Evolutionary conservation across 2,888 invertebrate species (phyloP), one percentile per base, ranked within the genome.

Genomic region (Limulus polyphemus): DNA sequence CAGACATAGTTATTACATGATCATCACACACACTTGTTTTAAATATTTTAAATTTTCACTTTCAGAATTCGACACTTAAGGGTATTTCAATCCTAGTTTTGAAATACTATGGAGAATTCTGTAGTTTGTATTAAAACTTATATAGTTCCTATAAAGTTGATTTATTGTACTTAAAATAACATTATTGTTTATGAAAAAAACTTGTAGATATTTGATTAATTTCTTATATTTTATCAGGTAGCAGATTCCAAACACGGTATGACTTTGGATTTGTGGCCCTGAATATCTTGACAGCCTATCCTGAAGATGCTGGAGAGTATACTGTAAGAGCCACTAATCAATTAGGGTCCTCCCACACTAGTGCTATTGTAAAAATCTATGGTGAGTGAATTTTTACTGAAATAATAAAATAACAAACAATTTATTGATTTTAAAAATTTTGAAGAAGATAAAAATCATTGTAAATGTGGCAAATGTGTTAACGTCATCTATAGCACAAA

Each of bases 261-360:
- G 98, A 99, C 75, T 98, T 98, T 76, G 98, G 98, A 16, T 95
- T 91, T 75, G 93, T 98, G 60, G 93, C 97, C 50, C 79, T 99
- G 70, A 98, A 98, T 73, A 93, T 99, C 64, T 84, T 94, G 67
- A 90, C 94, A 74, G 87, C 91, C 17, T 92, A 90, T 61, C 87
- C 91, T n/a, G 82, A 88, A 63, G 99, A 99, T 78, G 87, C 91
- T 50, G 95, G 95, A 59, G 92, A 92, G 79, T 99, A 98, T 74
- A 97, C 92, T 1, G 90, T 87, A 55, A 81, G 90, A 67, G 97
- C 97, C 47, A 88, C 90, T 1, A 98, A 98, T 74, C 90, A 90
- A 72, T 82, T 93, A 52, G 98, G 98, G 49, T 85, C 88, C 16
- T 93, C 93, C 13, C 90, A 91, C 71, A 93, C 93, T 13, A 89